A percentile compares a stretch with the other conserved stretches of the same genome.
phyloP scores from a whole-genome alignment of 2,113 vertebrate genomes.

The Craseonycteris thonglongyai region DNA sequence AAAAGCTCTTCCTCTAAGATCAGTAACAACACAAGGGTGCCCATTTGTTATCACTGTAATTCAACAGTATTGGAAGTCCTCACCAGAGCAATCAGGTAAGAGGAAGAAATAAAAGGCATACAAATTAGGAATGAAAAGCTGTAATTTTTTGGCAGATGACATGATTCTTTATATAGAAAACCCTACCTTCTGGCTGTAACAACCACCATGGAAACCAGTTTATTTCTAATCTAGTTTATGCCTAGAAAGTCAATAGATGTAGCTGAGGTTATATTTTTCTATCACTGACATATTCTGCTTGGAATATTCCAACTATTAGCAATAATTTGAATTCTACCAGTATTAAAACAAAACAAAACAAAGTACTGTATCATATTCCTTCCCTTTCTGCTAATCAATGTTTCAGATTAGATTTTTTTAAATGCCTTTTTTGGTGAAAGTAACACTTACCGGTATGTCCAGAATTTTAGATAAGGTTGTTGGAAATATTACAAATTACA shows the following conservation, averaged over 20 bases:
- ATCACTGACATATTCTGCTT: not conserved
- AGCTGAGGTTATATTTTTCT: not conserved
- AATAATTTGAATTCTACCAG: not conserved
- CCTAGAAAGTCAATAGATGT: not conserved
- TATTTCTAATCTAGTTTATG: not conserved
- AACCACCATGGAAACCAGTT: not conserved
- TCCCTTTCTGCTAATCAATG: not conserved
- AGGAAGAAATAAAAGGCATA: too few species aligned
- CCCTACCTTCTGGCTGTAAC: not conserved
- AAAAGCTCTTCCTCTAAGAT: too few species aligned
- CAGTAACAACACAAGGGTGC: too few species aligned
- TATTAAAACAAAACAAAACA: not conserved
- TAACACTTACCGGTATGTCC: not conserved
- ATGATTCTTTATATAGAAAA: too few species aligned
- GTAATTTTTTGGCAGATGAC: too few species aligned
- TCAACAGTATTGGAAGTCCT: too few species aligned
- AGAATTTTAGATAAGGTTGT: not conserved
- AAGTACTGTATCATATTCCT: not conserved
- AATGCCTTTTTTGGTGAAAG: not conserved
- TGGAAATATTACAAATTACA: not conserved
- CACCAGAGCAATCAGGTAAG: too few species aligned
- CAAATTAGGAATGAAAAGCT: too few species aligned
- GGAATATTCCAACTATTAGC: not conserved
- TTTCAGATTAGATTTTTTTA: not conserved
- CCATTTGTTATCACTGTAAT: too few species aligned